Percentiles rank a stretch among this genome's conserved stretches.
These are phyloP conservation scores for Helobdella robusta DNA, from an alignment of 2,888 invertebrate genomes.

Conservation along the genomic window DNA sequence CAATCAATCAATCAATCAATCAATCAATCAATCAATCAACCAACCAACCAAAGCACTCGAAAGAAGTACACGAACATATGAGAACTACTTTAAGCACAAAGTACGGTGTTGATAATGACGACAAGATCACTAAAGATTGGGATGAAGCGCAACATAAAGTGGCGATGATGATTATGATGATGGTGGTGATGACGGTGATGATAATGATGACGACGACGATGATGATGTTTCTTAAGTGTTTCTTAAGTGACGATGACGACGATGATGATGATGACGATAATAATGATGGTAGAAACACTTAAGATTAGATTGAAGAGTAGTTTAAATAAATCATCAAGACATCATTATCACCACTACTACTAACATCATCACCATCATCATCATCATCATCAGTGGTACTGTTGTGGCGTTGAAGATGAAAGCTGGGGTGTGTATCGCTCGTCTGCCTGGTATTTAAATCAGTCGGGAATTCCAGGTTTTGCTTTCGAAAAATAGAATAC, in stretches of 20 bases:
- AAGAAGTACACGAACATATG: no score
- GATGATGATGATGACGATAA: slow-evolving; percentile 9
- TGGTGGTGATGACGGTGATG: slow-evolving; percentile 1
- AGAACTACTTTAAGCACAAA: no score
- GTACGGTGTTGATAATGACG: no score
- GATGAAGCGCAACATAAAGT: no score
- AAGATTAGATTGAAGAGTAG: background rate
- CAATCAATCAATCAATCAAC: no score
- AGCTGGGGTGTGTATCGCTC: slow-evolving; percentile 30
- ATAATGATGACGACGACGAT: slow-evolving; percentile 18
- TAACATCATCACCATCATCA: no score
- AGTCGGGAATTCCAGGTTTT: slow-evolving; percentile 29
- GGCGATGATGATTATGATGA: slow-evolving; percentile 2
- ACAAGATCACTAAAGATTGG: no score
- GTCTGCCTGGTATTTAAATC: slow-evolving; percentile 30
- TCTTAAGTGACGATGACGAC: slow-evolving; percentile 14
- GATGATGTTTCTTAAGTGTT: background rate
- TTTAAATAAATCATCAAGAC: background rate
- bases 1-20: no score
- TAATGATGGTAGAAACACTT: background rate
- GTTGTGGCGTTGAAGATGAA: slow-evolving; percentile 31
- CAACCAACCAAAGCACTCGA: no score
- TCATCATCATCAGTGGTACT: slow-evolving; percentile 33
- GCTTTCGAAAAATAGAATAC: no score
- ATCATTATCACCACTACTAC: no score